A percentile compares a stretch with the other conserved stretches of the same genome.
Conservation (phyloP, 2,888 invertebrate species). For the Dione vanillae region DNA sequence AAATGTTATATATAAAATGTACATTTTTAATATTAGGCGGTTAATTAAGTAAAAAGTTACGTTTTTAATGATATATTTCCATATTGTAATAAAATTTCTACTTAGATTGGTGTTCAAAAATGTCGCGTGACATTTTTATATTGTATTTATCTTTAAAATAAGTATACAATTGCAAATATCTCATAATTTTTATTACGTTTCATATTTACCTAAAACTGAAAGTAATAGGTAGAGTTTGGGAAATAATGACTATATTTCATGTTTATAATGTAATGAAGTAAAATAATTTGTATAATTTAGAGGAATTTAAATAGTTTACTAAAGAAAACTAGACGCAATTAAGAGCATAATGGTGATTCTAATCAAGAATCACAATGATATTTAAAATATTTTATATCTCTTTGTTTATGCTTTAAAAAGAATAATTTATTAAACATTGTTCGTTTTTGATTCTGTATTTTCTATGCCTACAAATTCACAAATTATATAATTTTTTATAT, state of each 20-base stretch:
- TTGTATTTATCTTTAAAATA: slow-evolving; percentile 1
- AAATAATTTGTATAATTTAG: too few species aligned
- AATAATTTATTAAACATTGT: too few species aligned
- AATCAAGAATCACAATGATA: too few species aligned
- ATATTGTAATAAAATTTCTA: slow-evolving; percentile 38
- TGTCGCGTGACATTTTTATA: slow-evolving; percentile 2
- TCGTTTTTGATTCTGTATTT: too few species aligned
- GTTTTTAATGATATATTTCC: slow-evolving; percentile 47
- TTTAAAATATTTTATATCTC: too few species aligned
- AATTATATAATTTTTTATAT: not conserved
- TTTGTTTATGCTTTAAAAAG: too few species aligned
- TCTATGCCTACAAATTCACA: too few species aligned
- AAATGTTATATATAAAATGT: slow-evolving; percentile 74
- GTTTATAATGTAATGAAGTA: too few species aligned
- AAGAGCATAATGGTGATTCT: too few species aligned
- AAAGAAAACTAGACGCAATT: too few species aligned
- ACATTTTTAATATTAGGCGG: slow-evolving; percentile 64
- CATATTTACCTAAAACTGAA: not conserved
- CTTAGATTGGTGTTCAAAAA: slow-evolving; percentile 22
- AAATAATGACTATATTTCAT: not conserved
- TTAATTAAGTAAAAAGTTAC: slow-evolving; percentile 57
- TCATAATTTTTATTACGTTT: not conserved
- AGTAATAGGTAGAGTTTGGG: not conserved
- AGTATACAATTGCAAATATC: not conserved
- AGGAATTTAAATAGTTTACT: too few species aligned